Evolutionary conservation across 2,113 vertebrate genomes (phyloP).

Genomic region (Pao palembangensis): DNA sequence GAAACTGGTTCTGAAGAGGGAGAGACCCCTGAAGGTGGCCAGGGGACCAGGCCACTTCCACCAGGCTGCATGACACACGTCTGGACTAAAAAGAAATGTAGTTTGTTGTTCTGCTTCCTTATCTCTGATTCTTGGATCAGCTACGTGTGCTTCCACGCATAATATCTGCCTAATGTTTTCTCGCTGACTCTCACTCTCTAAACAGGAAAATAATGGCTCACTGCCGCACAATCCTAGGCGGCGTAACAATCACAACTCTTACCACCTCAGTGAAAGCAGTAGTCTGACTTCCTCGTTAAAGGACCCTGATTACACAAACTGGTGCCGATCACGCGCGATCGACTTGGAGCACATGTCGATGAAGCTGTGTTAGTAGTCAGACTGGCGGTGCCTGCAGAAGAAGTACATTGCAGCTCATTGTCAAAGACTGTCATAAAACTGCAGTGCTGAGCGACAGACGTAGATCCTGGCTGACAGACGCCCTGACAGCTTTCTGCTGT

Average conservation of each 20-base stretch:
- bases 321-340: constrained; percentile 23
- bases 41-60: too few relatives aligned
- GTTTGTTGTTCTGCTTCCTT: too few relatives aligned
- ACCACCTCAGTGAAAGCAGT: background rate
- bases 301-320: background rate
- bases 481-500: constrained; percentile 45
- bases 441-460: constrained; percentile 1
- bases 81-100: too few relatives aligned
- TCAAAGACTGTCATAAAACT: too few relatives aligned
- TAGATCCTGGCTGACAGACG: constrained; percentile 34
- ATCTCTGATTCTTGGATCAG: too few relatives aligned
- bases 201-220: background rate
- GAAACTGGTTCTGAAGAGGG: too few relatives aligned
- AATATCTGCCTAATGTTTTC: background rate
- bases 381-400: constrained; percentile 12
- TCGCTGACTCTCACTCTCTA: background rate
- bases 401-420: too few relatives aligned
- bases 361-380: constrained; percentile 24
- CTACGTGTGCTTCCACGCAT: background rate
- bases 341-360: constrained; percentile 15
- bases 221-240: background rate
- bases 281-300: background rate
- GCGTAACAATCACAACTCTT: background rate
- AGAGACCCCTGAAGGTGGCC: too few relatives aligned
- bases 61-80: too few relatives aligned